Evolutionary conservation across 2,888 invertebrate genomes (phyloP).

Genomic region (Nasonovia ribisnigri): DNA sequence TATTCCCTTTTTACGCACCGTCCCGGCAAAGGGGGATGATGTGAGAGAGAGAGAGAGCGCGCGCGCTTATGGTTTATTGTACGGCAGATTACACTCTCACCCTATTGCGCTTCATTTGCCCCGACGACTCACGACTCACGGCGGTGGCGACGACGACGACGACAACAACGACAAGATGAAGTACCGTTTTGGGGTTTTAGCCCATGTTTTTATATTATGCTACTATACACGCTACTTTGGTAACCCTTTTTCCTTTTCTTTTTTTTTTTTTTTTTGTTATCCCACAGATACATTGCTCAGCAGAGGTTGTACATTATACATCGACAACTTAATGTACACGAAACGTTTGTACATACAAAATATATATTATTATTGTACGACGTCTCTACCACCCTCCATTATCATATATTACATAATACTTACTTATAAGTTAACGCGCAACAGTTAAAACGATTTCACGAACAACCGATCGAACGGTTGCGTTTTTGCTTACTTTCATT

Average conservation of each 20-base stretch:
- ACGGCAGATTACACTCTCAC: slow-evolving; percentile 37
- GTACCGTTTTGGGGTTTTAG: slow-evolving; percentile 43
- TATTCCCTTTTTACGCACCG: not conserved
- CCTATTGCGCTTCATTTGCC: slow-evolving; percentile 51
- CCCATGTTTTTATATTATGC: slow-evolving; percentile 20
- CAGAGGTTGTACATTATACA: not conserved
- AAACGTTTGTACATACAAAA: not conserved
- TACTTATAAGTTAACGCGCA: slow-evolving; percentile 1
- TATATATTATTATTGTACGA: not conserved
- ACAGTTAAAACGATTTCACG: not conserved
- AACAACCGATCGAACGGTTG: not conserved
- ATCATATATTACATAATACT: not conserved
- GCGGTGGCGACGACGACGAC: not conserved
- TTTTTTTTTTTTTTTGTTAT: not conserved
- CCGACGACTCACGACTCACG: not conserved
- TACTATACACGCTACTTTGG: slow-evolving; percentile 30
- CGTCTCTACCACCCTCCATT: not conserved
- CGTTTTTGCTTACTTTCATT: not conserved
- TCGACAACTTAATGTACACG: not conserved
- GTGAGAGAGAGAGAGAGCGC: not conserved
- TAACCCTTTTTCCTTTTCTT: slow-evolving; percentile 32
- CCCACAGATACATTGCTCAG: not conserved
- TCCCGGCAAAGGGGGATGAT: not conserved
- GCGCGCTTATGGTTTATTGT: slow-evolving; percentile 21
- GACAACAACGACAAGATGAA: not conserved